Evolutionary conservation across 2,113 vertebrate genomes (phyloP), one percentile per base, ranked within the genome.

Genomic region (Ptyas mucosa): DNA sequence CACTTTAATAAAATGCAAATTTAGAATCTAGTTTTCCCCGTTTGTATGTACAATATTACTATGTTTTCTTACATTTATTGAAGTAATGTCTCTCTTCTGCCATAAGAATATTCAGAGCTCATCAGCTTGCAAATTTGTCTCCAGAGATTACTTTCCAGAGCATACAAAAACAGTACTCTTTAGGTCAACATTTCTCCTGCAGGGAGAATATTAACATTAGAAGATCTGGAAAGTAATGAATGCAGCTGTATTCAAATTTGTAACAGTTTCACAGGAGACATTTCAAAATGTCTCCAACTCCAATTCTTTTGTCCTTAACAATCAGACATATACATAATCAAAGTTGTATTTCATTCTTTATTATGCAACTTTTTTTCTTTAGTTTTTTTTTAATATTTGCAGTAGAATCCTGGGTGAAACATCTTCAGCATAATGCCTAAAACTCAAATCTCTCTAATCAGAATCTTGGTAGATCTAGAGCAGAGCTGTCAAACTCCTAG

Each of bases 1-100:
- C 46, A 90, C 93, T 96, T 94, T 93, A 94, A 94, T 52, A 8
- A 96, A 94, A 94, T 75, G 39, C 18, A 94, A 95, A 95, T 94
- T 85, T 92, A 90, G 94, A 93, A 14, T 86, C 86, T 89, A 92
- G 24, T 87, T 96, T 96, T 92, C 94, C 81, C 57, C 5, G 43
- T 85, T 93, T 95, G 2, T 21, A 88, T 49, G n/a, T 87, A 43
- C 0, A 86, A 94, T 86, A 93, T 7, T 89, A 21, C 34, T 89
- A 1, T 8, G 91, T 94, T 96, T 75, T 92, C 26, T 24, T 64
- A 54, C 21, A 9, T 14, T 14, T 24, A 54, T 91, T 85, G 89
- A 46, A 92, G 26, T 1, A 15, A 0, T 91, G 54, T 94, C 75
- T 95, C 89, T 94, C 8, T 10, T 95, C 64, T 94, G 8, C 85